Percentiles rank a stretch among this genome's conserved stretches.
Conservation (phyloP, 2,797 vertebrate genomes). For the Tenualosa thibaudeaui region DNA sequence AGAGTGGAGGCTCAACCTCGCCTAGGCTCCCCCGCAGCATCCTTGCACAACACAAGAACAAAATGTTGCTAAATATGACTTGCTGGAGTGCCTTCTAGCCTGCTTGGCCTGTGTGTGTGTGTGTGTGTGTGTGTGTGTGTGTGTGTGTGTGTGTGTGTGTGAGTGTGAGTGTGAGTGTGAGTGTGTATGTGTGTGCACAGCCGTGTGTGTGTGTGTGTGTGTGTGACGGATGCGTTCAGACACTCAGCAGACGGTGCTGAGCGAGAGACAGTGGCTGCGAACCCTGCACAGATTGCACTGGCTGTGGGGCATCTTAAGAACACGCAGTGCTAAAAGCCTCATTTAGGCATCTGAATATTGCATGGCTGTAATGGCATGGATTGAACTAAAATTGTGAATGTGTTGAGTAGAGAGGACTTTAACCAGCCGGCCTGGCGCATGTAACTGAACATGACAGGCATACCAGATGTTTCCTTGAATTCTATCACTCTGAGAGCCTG, state of each 20-base stretch:
- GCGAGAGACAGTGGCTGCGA: background rate
- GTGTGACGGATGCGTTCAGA: constrained; percentile 31
- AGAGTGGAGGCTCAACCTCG: background rate
- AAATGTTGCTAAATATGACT: constrained; percentile 18
- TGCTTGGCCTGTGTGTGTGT: background rate
- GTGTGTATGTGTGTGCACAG: constrained; percentile 12
- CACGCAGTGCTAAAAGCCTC: constrained; percentile 51
- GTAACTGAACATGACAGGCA: background rate
- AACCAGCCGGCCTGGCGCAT: background rate
- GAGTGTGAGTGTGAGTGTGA: constrained; percentile 2
- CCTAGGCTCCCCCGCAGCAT: background rate
- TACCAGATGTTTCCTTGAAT: background rate
- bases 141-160: background rate
- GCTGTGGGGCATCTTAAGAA: constrained; percentile 46
- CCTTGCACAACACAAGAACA: background rate
- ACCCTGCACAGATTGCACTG: constrained; percentile 46
- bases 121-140: constrained; percentile 10
- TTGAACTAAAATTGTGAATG: constrained; percentile 34
- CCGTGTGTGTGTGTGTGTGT: constrained; percentile 12
- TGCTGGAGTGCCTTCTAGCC: background rate
- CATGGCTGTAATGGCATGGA: constrained; percentile 47
- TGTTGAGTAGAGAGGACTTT: background rate
- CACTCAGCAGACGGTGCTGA: constrained; percentile 34
- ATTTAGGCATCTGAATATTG: constrained; percentile 54
- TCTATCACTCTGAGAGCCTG: background rate